Conservation (phyloP, 2,888 invertebrate genomes). For the Pachliopta kotzebuea region DNA sequence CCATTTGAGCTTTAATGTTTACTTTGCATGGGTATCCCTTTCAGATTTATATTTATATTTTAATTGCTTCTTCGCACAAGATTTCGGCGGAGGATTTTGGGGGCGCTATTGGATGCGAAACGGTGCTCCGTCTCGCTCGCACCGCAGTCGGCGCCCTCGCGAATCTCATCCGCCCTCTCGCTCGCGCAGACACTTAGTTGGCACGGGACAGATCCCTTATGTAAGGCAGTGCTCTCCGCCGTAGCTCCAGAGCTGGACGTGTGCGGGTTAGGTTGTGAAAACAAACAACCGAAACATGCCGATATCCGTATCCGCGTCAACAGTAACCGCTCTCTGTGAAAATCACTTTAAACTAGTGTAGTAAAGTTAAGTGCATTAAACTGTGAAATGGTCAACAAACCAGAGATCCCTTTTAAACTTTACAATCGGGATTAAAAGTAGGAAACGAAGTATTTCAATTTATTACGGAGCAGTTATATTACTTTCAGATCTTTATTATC, state of each 20-base stretch:
- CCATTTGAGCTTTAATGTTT: constrained; percentile 14
- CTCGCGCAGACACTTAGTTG: constrained; percentile 58
- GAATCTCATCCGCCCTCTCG: constrained; percentile 58
- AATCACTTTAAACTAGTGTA: constrained; percentile 36
- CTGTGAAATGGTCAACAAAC: constrained; percentile 49
- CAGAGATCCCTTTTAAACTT: constrained; percentile 55
- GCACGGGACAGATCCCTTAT: constrained; percentile 73
- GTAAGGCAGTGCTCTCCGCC: constrained; percentile 71
- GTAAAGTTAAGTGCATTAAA: constrained; percentile 35
- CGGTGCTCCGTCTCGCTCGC: constrained; percentile 63
- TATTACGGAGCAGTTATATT: constrained; percentile 52
- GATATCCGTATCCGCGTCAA: constrained; percentile 40
- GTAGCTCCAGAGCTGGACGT: constrained; percentile 47
- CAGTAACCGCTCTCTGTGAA: constrained; percentile 48
- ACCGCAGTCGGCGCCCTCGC: constrained; percentile 60
- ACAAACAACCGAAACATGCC: constrained; percentile 50
- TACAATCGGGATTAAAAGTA: constrained; percentile 49
- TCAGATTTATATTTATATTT: constrained; percentile 66
- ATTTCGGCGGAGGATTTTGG: constrained; percentile 59
- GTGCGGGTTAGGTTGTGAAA: constrained; percentile 39
- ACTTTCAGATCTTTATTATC: constrained; percentile 55
- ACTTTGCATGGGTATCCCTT: constrained; percentile 46
- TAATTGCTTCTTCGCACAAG: constrained; percentile 76
- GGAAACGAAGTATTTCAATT: constrained; percentile 52
- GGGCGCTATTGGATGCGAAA: constrained; percentile 57